phyloP scores from a whole-genome alignment of 2,888 invertebrate genomes.

The Bursaphelenchus okinawaensis region DNA sequence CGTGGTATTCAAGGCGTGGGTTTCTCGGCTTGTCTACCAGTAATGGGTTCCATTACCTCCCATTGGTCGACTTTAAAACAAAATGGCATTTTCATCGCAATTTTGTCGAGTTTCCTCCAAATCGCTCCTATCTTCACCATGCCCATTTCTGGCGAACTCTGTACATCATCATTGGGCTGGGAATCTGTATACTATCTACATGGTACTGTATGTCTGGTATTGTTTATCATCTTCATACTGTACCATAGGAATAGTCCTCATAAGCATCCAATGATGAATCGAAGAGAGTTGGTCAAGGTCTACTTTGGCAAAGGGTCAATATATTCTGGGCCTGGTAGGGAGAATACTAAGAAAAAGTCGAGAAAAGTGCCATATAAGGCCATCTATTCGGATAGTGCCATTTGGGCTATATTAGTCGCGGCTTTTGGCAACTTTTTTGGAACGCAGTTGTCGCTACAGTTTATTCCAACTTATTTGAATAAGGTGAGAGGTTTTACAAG shows the following conservation, averaged over 20 bases:
- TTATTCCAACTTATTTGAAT: constrained; percentile 41
- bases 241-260: constrained; percentile 35
- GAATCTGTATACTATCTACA: constrained; percentile 50
- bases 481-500: constrained; percentile 13
- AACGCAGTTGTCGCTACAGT: constrained; percentile 43
- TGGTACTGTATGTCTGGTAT: constrained; percentile 34
- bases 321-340: constrained; percentile 31
- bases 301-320: constrained; percentile 27
- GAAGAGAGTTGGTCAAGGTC: constrained; percentile 32
- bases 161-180: constrained; percentile 47
- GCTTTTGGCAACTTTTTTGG: constrained; percentile 55
- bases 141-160: constrained; percentile 41
- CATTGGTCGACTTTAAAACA: constrained; percentile 41
- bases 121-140: constrained; percentile 39
- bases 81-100: constrained; percentile 42
- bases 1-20: constrained; percentile 29
- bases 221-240: constrained; percentile 38
- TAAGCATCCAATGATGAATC: constrained; percentile 34
- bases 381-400: constrained; percentile 44
- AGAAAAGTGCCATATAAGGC: constrained; percentile 43
- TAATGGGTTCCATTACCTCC: constrained; percentile 38
- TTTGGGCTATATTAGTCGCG: constrained; percentile 55
- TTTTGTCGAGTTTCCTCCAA: constrained; percentile 39
- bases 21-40: constrained; percentile 39
- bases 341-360: constrained; percentile 25